phyloP scores from a whole-genome alignment of 2,888 invertebrate species.

The Melipona bicolor region DNA sequence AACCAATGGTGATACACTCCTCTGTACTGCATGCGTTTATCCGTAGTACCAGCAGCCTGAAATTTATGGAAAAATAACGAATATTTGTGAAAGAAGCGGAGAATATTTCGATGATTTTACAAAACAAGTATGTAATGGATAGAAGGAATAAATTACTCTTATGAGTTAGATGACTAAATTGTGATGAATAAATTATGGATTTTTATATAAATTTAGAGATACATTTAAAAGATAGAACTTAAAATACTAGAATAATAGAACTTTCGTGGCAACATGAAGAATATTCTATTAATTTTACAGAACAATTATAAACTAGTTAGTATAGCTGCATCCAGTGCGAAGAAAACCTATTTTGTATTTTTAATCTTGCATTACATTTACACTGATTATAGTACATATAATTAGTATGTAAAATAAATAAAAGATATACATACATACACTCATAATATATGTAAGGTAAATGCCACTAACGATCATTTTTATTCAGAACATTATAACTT shows the following conservation, averaged over 20 bases:
- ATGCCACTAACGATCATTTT: no score
- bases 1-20: slow-evolving; percentile 94
- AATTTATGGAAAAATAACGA: background rate
- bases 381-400: no score
- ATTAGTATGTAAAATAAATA: no score
- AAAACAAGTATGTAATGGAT: background rate
- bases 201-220: background rate
- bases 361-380: no score
- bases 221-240: background rate
- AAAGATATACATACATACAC: no score
- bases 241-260: background rate
- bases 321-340: no score
- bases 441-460: no score
- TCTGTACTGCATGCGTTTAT: slow-evolving; percentile 84
- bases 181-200: background rate
- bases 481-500: no score
- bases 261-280: background rate
- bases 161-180: background rate
- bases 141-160: background rate
- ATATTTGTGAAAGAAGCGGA: background rate
- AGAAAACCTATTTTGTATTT: background rate
- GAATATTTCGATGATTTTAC: background rate
- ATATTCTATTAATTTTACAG: background rate
- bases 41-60: slow-evolving; percentile 60
- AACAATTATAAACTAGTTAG: no score